These are phyloP conservation scores for Neotoxoptera formosana DNA, from an alignment of 1,140 invertebrate genomes.

Conservation along the genomic window DNA sequence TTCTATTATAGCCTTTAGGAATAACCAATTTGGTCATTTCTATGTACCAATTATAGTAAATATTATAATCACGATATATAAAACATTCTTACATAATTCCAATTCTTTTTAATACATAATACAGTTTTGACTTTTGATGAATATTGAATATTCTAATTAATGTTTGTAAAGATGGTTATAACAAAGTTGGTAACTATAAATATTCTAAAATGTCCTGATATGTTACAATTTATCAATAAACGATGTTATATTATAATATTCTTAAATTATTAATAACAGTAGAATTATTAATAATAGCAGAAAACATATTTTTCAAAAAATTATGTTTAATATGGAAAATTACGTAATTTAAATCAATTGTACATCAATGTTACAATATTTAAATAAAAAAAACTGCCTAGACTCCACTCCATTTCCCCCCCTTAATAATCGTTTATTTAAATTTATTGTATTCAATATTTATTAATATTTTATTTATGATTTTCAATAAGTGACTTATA, in stretches of 20 bases:
- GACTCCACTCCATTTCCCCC: no score
- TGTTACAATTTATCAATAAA: not conserved
- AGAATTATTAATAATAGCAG: not conserved
- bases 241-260: not conserved
- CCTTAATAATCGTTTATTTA: no score
- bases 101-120: not conserved
- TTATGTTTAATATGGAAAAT: no score
- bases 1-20: not conserved
- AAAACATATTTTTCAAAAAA: not conserved
- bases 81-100: not conserved
- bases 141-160: not conserved
- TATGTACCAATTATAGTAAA: not conserved
- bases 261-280: not conserved
- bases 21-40: no score
- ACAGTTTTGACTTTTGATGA: not conserved
- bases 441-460: no score
- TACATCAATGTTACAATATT: no score
- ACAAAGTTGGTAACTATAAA: not conserved
- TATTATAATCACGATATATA: not conserved
- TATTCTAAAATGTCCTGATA: not conserved
- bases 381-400: not conserved
- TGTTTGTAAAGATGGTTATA: not conserved
- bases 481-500: no score
- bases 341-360: no score
- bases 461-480: no score